Evolutionary conservation across 2,888 invertebrate genomes (phyloP).

Genomic region (Muscina levida): DNA sequence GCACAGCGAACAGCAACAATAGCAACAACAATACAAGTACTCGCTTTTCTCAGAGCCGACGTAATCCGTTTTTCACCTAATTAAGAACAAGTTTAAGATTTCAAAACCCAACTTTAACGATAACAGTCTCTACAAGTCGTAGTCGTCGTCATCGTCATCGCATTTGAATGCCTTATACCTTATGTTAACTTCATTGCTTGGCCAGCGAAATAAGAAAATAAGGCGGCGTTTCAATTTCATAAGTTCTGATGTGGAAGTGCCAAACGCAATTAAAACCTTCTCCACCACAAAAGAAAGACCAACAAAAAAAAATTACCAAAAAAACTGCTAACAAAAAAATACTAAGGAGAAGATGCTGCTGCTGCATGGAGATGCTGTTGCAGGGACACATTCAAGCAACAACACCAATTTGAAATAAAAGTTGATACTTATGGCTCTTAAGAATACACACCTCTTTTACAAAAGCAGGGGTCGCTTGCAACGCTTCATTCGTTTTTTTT

Average conservation of each 20-base stretch:
- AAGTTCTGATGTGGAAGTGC: constrained; percentile 39
- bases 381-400: background rate
- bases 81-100: constrained; percentile 68
- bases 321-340: no score
- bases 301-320: constrained; percentile 34
- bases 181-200: background rate
- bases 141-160: constrained; percentile 11
- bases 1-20: background rate
- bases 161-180: constrained; percentile 7
- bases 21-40: background rate
- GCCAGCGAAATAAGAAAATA: constrained; percentile 6
- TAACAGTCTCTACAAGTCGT: constrained; percentile 58
- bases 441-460: constrained; percentile 58
- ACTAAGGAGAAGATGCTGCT: background rate
- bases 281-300: constrained; percentile 42
- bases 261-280: constrained; percentile 58
- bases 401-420: constrained; percentile 44
- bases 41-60: background rate
- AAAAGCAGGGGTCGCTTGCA: no score
- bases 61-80: constrained; percentile 68
- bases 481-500: no score
- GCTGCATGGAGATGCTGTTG: background rate
- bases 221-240: constrained; percentile 64
- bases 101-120: constrained; percentile 63
- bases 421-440: constrained; percentile 56